These are phyloP conservation scores for Enteromius paludinosus DNA, from an alignment of 2,797 vertebrate species.

Conservation along the genomic window DNA sequence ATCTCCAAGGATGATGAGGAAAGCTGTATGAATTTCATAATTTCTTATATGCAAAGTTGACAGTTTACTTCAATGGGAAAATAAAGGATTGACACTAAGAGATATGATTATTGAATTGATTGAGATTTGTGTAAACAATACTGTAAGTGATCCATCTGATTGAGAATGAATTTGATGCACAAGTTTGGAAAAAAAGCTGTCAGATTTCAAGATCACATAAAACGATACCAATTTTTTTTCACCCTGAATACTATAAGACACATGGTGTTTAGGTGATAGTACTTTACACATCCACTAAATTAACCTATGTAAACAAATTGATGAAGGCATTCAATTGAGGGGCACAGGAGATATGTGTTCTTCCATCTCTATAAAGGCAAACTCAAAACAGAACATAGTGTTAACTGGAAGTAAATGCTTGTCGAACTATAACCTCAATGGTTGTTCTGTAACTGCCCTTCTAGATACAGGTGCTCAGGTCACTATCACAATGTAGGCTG, in stretches of 20 bases:
- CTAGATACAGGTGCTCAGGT: background rate
- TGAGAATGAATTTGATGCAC: too few relatives aligned
- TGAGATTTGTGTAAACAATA: too few relatives aligned
- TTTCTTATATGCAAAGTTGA: too few relatives aligned
- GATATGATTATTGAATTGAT: too few relatives aligned
- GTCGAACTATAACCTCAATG: background rate
- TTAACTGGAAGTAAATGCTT: constrained; percentile 5
- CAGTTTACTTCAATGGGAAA: too few relatives aligned
- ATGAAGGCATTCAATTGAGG: background rate
- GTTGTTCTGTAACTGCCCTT: background rate
- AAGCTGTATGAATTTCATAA: background rate
- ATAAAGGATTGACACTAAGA: too few relatives aligned
- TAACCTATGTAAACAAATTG: background rate
- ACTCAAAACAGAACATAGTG: background rate
- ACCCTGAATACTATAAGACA: too few relatives aligned
- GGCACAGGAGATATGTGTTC: background rate
- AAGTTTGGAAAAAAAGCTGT: too few relatives aligned
- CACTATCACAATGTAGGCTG: background rate
- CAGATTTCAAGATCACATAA: too few relatives aligned
- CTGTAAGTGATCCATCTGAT: too few relatives aligned
- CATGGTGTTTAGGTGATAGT: too few relatives aligned
- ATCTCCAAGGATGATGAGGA: constrained; percentile 1
- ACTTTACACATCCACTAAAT: background rate
- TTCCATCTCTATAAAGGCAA: background rate
- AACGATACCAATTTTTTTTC: too few relatives aligned